Evolutionary conservation across 2,888 invertebrate genomes (phyloP).

Genomic region (Sarcophaga carnaria): DNA sequence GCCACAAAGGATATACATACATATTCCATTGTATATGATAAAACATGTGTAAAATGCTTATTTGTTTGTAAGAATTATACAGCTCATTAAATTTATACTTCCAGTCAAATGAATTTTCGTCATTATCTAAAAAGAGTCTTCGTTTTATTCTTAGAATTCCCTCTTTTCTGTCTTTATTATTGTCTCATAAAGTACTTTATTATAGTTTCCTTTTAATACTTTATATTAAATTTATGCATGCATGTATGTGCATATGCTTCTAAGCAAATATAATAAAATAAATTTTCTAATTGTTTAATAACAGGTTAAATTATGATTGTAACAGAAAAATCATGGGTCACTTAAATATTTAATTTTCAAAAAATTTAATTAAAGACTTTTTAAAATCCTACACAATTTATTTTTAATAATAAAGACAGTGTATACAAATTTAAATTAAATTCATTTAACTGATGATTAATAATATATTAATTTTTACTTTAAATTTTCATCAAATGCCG

Average conservation of each 20-base stretch:
- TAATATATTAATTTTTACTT: too few relatives aligned
- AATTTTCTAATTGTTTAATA: not conserved
- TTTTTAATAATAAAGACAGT: too few relatives aligned
- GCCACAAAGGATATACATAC: slow-evolving; percentile 1
- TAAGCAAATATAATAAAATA: not conserved
- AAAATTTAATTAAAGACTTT: not conserved
- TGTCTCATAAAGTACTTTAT: slow-evolving; percentile 41
- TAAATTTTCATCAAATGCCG: too few relatives aligned
- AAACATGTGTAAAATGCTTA: slow-evolving; percentile 70
- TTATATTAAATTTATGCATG: not conserved
- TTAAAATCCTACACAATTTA: too few relatives aligned
- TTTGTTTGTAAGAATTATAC: slow-evolving; percentile 76
- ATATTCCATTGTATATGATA: slow-evolving; percentile 29
- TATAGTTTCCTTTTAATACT: slow-evolving; percentile 13
- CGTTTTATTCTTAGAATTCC: not conserved
- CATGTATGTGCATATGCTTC: not conserved
- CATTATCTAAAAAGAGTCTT: slow-evolving; percentile 7
- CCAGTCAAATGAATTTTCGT: slow-evolving; percentile 74
- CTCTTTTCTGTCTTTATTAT: slow-evolving; percentile 22
- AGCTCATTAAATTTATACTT: slow-evolving; percentile 79
- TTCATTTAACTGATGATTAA: too few relatives aligned
- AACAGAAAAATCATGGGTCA: too few relatives aligned
- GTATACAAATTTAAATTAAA: too few relatives aligned
- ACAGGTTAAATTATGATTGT: not conserved
- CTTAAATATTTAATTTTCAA: too few relatives aligned